These are phyloP conservation scores for Tychaedon coryphoeus DNA, from an alignment of 2,113 vertebrate species.

Conservation along the genomic window DNA sequence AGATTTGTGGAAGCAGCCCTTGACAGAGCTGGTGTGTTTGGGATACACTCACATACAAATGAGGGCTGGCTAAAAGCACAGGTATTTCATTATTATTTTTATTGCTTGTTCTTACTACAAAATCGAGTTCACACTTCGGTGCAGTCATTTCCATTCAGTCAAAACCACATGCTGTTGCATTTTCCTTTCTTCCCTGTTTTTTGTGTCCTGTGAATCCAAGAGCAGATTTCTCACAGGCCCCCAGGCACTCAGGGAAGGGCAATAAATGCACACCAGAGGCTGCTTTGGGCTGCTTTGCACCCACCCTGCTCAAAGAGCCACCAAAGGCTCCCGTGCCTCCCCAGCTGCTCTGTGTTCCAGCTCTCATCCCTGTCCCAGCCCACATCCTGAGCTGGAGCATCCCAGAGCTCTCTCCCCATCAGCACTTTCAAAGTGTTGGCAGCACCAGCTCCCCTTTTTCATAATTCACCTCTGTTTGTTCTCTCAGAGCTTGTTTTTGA, in stretches of 20 bases:
- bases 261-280: not conserved
- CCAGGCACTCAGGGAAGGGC: not conserved
- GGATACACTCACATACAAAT: accelerated
- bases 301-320: not conserved
- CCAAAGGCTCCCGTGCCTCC: not conserved
- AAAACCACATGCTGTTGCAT: not conserved
- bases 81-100: not conserved
- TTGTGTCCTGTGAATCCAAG: not conserved
- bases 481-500: not conserved
- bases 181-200: not conserved
- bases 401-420: not conserved
- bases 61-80: not conserved
- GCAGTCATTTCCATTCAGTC: not conserved
- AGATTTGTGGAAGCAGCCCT: not conserved
- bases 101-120: not conserved
- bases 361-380: not conserved
- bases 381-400: not conserved
- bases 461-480: not conserved
- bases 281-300: not conserved
- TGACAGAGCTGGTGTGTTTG: not conserved
- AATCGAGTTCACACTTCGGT: not conserved
- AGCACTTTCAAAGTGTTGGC: not conserved
- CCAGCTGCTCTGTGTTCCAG: not conserved
- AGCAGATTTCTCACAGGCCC: not conserved
- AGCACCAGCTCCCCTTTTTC: not conserved